These are phyloP conservation scores for Polydesmus complanatus DNA, from an alignment of 2,888 invertebrate genomes.

Conservation along the genomic window DNA sequence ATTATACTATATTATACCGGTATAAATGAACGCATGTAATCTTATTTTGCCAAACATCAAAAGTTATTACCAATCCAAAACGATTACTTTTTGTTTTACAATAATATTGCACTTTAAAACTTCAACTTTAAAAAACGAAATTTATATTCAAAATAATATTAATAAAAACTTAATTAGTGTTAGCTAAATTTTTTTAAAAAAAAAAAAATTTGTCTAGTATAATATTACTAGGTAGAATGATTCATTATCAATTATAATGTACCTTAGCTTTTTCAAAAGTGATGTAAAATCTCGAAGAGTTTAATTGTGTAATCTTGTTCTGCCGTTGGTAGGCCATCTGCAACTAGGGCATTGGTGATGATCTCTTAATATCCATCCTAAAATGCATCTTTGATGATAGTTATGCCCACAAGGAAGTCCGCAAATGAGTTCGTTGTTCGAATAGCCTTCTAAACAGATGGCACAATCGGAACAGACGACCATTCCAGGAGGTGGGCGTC, in stretches of 20 bases:
- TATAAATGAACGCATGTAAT: too few species aligned
- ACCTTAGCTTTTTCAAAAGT: too few species aligned
- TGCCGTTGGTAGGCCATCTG: slow-evolving; percentile 38
- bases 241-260: not conserved
- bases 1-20: too few species aligned
- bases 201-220: not conserved
- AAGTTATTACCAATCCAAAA: too few species aligned
- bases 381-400: slow-evolving; percentile 39
- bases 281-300: slow-evolving; percentile 17
- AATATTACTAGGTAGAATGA: not conserved
- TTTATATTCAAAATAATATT: too few species aligned
- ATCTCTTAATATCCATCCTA: slow-evolving; percentile 37
- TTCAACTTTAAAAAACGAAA: too few species aligned
- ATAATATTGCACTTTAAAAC: too few species aligned
- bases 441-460: slow-evolving; percentile 38
- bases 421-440: slow-evolving; percentile 31
- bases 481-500: slow-evolving; percentile 27
- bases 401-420: slow-evolving; percentile 40
- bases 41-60: too few species aligned
- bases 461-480: slow-evolving; percentile 35
- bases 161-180: too few species aligned
- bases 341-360: slow-evolving; percentile 42
- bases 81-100: too few species aligned
- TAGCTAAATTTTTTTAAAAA: too few species aligned
- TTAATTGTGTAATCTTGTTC: too few species aligned